Base-by-base conservation (phyloP, 2,797 vertebrate genomes). In the Anniella stebbinsi region DNA sequence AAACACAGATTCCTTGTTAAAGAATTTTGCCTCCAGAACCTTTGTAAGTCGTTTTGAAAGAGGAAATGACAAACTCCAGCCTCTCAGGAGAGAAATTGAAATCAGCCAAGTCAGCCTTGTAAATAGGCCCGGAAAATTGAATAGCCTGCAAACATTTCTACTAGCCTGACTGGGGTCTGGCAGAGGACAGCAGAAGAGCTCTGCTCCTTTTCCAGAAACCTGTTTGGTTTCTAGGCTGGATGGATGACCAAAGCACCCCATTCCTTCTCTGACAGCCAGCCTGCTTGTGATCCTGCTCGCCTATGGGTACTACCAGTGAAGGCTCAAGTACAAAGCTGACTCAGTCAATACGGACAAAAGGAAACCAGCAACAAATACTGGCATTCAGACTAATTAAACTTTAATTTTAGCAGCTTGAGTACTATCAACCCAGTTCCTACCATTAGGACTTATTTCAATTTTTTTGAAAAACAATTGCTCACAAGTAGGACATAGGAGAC, bases 341-440 rank as follows among this genome's bases (percentile, higher is more conserved):
- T 87, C 85, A 76, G 41, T 45, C 69, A 4, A n/a, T 57, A 25
- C 13, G n/a, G 41, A 87, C 33, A 36, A 13, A 21, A 41, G 66
- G n/a, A 88, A 84, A 77, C 57, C 1, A 51, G 48, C 5, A 5
- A 38, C 41, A 75, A 88, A 91, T 30, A 69, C 11, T 0, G 1
- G 21, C 86, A 15, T 77, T 88, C 48, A 84, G 84, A 23, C 25
- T 88, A 63, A 73, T 0, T 4, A 67, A 88, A 41, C 9, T 86
- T 66, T 83, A 67, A 63, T 77, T 75, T 82, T 89, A 77, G 17
- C n/a, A 38, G 92, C 72, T 91, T 82, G 89, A 87, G 69, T 84
- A 4, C 89, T 77, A 90, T 28, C 25, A 86, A 85, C 36, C 67
- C 3, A 91, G 63, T 60, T 92, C 54, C 48, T 93, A 78, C 13